Conservation (phyloP, 2,113 vertebrate species). For the Bufo gargarizans region DNA sequence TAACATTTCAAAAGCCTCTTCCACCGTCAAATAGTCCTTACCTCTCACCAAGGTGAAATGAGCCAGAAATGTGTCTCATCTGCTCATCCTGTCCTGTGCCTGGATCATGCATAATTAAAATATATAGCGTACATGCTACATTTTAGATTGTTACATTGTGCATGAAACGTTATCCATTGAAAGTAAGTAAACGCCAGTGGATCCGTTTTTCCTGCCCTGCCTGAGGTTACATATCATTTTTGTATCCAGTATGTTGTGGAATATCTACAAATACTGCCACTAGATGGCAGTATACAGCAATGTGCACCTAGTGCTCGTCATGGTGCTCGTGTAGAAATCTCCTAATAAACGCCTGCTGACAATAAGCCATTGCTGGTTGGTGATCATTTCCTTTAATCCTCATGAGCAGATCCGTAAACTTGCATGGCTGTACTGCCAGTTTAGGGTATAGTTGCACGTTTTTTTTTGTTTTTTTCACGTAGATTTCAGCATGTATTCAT, state of each 20-base stretch:
- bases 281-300: conserved; percentile 34
- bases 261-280: conserved; percentile 1
- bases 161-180: no score
- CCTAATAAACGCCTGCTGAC: background rate
- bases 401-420: no score
- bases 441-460: no score
- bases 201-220: background rate
- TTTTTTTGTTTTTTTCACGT: no score
- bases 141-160: no score
- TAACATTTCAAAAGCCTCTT: background rate
- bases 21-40: background rate
- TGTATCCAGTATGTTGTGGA: background rate
- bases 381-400: no score
- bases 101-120: no score
- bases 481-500: no score
- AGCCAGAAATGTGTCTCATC: background rate
- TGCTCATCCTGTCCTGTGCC: background rate
- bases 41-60: background rate
- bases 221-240: background rate
- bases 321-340: background rate
- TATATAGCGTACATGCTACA: no score
- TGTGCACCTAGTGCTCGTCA: background rate
- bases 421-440: no score
- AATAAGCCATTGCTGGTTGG: background rate
- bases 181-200: background rate